Evolutionary conservation across 2,888 invertebrate genomes (phyloP).

Genomic region (Macaria liturata): DNA sequence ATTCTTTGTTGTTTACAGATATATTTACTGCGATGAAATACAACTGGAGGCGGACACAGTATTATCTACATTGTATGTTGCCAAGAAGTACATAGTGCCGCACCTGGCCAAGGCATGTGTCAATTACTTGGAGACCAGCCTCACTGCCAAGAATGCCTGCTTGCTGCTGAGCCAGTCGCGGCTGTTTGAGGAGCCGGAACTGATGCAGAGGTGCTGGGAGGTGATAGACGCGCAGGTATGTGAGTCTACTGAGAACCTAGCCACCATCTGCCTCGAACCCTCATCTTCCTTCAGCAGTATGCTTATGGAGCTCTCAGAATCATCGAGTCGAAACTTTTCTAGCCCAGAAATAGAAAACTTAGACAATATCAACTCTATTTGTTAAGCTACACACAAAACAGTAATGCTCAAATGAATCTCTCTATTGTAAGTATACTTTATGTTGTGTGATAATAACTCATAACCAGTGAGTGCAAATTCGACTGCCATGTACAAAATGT

Average conservation of each 20-base stretch:
- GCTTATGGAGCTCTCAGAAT: conserved; percentile 69
- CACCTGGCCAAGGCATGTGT: conserved; percentile 97
- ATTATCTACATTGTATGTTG: conserved; percentile 95
- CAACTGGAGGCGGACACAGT: conserved; percentile 97
- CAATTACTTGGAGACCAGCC: conserved; percentile 96
- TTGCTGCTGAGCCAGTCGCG: conserved; percentile 96
- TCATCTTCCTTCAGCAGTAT: conserved; percentile 75
- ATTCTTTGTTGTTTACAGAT: conserved; percentile 84
- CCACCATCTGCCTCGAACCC: conserved; percentile 65
- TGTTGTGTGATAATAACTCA: conserved; percentile 14
- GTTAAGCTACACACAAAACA: conserved; percentile 35
- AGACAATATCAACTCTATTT: conserved; percentile 56
- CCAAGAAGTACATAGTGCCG: conserved; percentile 98
- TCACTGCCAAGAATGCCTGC: conserved; percentile 98
- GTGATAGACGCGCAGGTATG: conserved; percentile 98
- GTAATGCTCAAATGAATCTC: conserved; percentile 28
- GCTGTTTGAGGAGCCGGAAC: conserved; percentile 97
- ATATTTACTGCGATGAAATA: conserved; percentile 98
- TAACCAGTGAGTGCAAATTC: conserved; percentile 7
- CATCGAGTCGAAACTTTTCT: conserved; percentile 66
- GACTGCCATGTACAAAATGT: conserved; percentile 34
- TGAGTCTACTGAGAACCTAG: conserved; percentile 80
- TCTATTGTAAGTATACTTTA: conserved; percentile 7
- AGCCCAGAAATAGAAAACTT: conserved; percentile 67
- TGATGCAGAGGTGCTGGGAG: conserved; percentile 98